These are phyloP conservation scores for Pantherophis vulpinus DNA, from an alignment of 2,797 vertebrate species.

Conservation along the genomic window DNA sequence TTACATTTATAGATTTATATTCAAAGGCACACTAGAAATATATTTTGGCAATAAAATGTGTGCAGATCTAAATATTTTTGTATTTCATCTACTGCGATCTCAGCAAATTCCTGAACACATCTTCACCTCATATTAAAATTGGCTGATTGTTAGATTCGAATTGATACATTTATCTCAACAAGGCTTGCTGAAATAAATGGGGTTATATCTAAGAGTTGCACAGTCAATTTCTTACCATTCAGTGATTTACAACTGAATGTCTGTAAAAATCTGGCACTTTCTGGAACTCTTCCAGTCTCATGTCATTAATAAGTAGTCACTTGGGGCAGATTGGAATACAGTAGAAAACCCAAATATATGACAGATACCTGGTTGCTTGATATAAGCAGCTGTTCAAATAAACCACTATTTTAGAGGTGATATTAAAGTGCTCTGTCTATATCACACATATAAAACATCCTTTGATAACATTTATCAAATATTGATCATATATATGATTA, in stretches of 20 bases:
- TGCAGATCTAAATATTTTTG: neutral
- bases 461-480: neutral
- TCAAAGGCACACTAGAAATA: neutral
- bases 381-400: neutral
- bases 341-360: neutral
- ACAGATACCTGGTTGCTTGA: neutral
- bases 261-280: neutral
- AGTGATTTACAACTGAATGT: neutral
- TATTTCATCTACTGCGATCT: neutral
- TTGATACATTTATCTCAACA: neutral
- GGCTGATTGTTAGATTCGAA: neutral
- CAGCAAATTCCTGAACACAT: neutral
- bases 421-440: neutral
- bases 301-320: neutral
- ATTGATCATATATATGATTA: neutral
- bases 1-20: neutral
- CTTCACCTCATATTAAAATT: neutral
- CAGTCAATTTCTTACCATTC: neutral
- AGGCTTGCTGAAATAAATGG: neutral
- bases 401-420: neutral
- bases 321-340: neutral
- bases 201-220: neutral
- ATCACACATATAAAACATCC: neutral
- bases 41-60: neutral
- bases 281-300: neutral